Conservation (phyloP, 2,888 invertebrate species). For the Brachypalpus laphriformis region DNA sequence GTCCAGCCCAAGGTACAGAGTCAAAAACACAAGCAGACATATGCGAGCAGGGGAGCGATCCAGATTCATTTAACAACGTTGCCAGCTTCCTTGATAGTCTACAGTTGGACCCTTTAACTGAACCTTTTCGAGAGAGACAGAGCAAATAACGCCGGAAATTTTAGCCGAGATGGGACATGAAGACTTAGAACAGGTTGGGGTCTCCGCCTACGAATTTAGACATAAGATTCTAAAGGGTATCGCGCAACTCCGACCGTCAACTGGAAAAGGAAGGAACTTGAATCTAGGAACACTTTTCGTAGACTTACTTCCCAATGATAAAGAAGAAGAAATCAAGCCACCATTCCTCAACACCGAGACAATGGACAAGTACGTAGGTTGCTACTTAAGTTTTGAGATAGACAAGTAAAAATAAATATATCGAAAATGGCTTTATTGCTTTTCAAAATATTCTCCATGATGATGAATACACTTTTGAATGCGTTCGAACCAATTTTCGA, state of each 20-base stretch:
- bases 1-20: constrained; percentile 84
- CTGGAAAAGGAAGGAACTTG: constrained; percentile 82
- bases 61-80: constrained; percentile 84
- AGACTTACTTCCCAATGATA: constrained; percentile 91
- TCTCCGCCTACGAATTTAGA: constrained; percentile 97
- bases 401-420: too few relatives aligned
- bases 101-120: constrained; percentile 93
- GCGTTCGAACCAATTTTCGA: too few relatives aligned
- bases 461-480: too few relatives aligned
- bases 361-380: constrained; percentile 95
- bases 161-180: constrained; percentile 98
- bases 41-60: constrained; percentile 82
- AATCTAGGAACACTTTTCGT: constrained; percentile 93
- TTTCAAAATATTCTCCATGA: too few relatives aligned
- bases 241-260: constrained; percentile 86
- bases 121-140: constrained; percentile 94
- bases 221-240: constrained; percentile 94
- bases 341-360: constrained; percentile 96
- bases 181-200: constrained; percentile 96
- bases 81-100: constrained; percentile 90
- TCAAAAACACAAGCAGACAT: constrained; percentile 83
- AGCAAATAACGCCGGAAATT: constrained; percentile 97
- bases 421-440: too few relatives aligned
- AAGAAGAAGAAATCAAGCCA: constrained; percentile 98
- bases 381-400: too few relatives aligned